Evolutionary conservation across 2,113 vertebrate genomes (phyloP).

Genomic region (Oncorhynchus nerka): DNA sequence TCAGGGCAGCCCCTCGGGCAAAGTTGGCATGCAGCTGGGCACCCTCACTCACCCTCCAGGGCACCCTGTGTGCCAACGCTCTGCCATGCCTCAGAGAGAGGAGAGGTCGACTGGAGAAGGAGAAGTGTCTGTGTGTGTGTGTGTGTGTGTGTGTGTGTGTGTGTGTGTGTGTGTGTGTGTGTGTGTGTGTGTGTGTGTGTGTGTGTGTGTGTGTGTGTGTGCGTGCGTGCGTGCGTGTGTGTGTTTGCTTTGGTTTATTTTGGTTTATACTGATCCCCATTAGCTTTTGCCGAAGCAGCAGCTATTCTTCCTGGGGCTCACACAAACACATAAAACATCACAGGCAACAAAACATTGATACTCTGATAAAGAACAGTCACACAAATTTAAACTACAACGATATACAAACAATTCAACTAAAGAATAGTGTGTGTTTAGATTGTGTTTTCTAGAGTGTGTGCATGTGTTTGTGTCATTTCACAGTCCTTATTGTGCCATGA

Average conservation of each 20-base stretch:
- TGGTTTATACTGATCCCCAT: background rate
- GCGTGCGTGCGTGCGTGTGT: background rate
- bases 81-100: slow-evolving; percentile 39
- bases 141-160: background rate
- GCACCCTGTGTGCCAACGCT: slow-evolving; percentile 57
- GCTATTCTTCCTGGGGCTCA: no score
- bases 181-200: slow-evolving; percentile 19
- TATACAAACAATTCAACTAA: no score
- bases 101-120: slow-evolving; percentile 64
- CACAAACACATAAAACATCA: no score
- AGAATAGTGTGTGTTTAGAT: no score
- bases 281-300: no score
- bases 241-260: background rate
- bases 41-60: slow-evolving; percentile 59
- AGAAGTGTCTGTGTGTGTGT: slow-evolving; percentile 28
- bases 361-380: no score
- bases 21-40: slow-evolving; percentile 76
- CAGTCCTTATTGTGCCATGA: no score
- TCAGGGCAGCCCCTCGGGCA: slow-evolving; percentile 63
- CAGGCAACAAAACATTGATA: no score
- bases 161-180: background rate
- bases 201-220: slow-evolving; percentile 21
- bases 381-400: no score
- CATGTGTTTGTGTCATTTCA: no score
- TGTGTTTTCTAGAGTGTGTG: background rate